Base-by-base conservation (phyloP, 2,797 vertebrate species). In the Urosaurus nigricauda region DNA sequence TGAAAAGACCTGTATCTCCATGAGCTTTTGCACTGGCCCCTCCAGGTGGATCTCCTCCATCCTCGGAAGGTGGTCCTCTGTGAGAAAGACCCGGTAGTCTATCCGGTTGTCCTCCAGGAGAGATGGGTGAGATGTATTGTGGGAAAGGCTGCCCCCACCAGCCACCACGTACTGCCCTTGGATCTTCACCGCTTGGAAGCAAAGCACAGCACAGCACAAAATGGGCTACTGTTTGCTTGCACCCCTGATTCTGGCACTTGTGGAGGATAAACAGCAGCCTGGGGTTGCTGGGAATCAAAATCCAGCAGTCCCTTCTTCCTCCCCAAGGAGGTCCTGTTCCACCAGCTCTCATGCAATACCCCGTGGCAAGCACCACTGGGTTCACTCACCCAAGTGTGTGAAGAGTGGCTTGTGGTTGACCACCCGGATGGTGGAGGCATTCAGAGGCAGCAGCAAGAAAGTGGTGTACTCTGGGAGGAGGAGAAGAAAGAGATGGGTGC, bases 351-450 rank as follows among this genome's bases (percentile, higher is more conserved):
- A 9, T 47, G 47, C 47, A 47, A 7, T 47, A 7, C 47, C 47
- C 47, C 47, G 7, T 47, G 47, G 47, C 47, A 47, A 47, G 43
- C 40, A 80, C 21, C 32, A 5, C 0, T 43, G 63, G 47, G 47
- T 7, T 47, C 19, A 85, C 98, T 97, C 95, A 99, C 99, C 99
- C 96, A 99, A 94, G 93, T 99, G 99, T 26, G 99, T 98, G 96
- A 99, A 99, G 90, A 99, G 96, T 0, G 99, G 98, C 19, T 97
- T 98, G 88, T 9, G 95, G 95, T 99, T 99, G 94, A 96, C 82
- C 17, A 99, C 65, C 1, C 83, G 95, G 73, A 98, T 96, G 0
- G 91, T 95, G 78, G 98, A 98, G 92, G 97, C 92, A 43, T 98
- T 98, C 35, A 94, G 93, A 6, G 98, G 97, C 91, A 99, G 89